phyloP scores from a whole-genome alignment of 2,888 invertebrate genomes.

The Prosapia bicincta region DNA sequence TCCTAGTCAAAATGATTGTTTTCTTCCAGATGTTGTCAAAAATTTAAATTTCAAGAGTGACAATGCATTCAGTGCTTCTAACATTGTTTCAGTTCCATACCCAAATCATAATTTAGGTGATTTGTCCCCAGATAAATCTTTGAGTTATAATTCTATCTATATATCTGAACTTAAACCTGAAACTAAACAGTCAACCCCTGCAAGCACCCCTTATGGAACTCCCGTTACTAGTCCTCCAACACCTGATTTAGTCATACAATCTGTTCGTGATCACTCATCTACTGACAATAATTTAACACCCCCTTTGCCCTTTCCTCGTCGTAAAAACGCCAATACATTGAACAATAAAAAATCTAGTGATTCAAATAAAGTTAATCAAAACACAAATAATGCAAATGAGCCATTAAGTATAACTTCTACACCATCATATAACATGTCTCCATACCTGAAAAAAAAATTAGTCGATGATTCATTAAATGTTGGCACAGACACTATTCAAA shows the following conservation, averaged over 20 bases:
- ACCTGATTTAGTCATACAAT: background rate
- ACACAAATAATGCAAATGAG: background rate
- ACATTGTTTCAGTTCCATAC: background rate
- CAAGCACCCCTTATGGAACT: background rate
- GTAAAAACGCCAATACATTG: background rate
- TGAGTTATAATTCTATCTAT: background rate
- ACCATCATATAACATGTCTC: background rate
- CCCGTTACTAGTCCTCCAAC: background rate
- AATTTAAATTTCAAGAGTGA: background rate
- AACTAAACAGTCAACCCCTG: background rate
- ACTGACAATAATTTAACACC: background rate
- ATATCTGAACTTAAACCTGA: background rate
- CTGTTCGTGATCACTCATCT: background rate
- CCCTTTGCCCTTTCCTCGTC: background rate
- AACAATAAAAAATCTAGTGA: background rate
- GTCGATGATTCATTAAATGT: background rate
- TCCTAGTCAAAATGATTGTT: background rate
- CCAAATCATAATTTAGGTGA: background rate
- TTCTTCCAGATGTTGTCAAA: constrained; percentile 9
- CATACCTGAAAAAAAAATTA: background rate
- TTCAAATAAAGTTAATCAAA: background rate
- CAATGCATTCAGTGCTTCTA: background rate
- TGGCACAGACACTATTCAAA: background rate
- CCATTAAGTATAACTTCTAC: background rate
- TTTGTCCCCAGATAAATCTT: background rate